Conservation (phyloP, 2,888 invertebrate species). For the Mactromeris polynyma region DNA sequence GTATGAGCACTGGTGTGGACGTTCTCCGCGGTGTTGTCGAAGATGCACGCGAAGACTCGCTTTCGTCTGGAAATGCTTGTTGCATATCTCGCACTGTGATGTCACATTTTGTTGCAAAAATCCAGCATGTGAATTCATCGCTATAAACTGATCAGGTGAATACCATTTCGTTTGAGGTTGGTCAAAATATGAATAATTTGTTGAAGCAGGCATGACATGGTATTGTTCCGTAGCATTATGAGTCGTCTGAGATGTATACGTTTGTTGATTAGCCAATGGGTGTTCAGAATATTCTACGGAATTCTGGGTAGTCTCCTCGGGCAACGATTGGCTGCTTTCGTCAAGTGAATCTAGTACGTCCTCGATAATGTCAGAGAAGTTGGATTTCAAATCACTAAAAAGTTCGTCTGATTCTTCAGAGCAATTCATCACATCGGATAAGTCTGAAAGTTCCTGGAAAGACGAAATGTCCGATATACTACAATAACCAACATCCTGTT, state of each 20-base stretch:
- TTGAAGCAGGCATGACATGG: not conserved
- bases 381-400: slow-evolving; percentile 40
- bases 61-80: slow-evolving; percentile 51
- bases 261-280: not conserved
- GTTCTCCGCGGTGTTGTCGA: slow-evolving; percentile 55
- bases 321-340: not conserved
- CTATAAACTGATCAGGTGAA: not conserved
- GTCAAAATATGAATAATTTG: not conserved
- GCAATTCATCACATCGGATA: slow-evolving; percentile 26
- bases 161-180: not conserved
- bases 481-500: slow-evolving; percentile 61
- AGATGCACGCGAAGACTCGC: slow-evolving; percentile 63
- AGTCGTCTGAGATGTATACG: not conserved
- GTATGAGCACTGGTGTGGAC: slow-evolving; percentile 68
- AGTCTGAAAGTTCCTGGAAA: slow-evolving; percentile 26
- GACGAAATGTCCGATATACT: slow-evolving; percentile 52
- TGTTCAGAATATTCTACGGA: not conserved
- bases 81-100: slow-evolving; percentile 36
- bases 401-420: slow-evolving; percentile 38
- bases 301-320: not conserved
- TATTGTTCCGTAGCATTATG: not conserved
- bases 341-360: slow-evolving; percentile 50
- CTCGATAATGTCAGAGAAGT: slow-evolving; percentile 61
- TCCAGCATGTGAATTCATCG: not conserved
- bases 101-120: not conserved